Conservation (phyloP, 2,797 vertebrate genomes). For the Dendrocincla tyrannina region DNA sequence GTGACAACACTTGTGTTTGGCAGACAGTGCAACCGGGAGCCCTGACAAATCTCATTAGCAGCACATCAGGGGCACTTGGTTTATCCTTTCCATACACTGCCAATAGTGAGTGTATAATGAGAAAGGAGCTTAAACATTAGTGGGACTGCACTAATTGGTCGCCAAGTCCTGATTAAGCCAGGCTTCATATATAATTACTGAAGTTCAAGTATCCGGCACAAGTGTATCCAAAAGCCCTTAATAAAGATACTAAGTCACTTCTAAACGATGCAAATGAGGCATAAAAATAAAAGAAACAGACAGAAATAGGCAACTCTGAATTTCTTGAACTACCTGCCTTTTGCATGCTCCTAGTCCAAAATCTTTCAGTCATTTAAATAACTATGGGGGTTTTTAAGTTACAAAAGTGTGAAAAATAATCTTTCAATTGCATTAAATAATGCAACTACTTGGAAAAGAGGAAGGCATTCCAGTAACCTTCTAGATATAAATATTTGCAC, state of each 20-base stretch:
- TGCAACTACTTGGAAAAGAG: background rate
- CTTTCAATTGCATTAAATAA: background rate
- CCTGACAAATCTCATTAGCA: slow-evolving; percentile 74
- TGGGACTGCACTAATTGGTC: slow-evolving; percentile 57
- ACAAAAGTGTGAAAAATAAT: background rate
- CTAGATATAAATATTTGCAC: background rate
- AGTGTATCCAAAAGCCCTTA: background rate
- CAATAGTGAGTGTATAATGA: slow-evolving; percentile 48
- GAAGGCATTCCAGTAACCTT: background rate
- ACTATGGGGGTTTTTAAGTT: background rate
- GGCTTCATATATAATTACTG: slow-evolving; percentile 20
- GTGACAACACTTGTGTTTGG: slow-evolving; percentile 71
- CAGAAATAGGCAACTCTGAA: background rate
- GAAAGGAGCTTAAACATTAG: slow-evolving; percentile 57
- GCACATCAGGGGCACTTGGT: slow-evolving; percentile 61
- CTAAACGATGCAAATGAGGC: background rate
- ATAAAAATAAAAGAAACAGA: background rate
- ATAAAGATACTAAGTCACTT: background rate
- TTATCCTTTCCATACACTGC: slow-evolving; percentile 56
- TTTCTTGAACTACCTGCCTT: background rate
- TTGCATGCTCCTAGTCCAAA: background rate
- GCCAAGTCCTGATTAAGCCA: slow-evolving; percentile 48
- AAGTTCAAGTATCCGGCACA: background rate
- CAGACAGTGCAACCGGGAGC: slow-evolving; percentile 65
- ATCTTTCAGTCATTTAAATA: background rate